Evolutionary conservation across 2,888 invertebrate species (phyloP), one percentile per base, ranked within the genome.

Genomic region (Taenaris catops): DNA sequence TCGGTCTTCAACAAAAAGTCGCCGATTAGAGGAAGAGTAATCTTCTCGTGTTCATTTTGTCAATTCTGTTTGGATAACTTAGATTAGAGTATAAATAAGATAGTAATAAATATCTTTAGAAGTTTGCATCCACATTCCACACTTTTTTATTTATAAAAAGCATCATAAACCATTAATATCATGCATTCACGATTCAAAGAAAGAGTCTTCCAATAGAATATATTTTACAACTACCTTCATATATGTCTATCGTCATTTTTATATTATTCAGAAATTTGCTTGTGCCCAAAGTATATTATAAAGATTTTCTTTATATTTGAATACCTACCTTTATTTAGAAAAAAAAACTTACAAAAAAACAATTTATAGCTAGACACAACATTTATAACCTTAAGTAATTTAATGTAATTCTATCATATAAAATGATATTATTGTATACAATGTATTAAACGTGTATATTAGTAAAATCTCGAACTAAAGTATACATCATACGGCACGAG

Each of bases 191-290:
- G 68, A 69, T 75, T 59, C 66, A 68, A 70, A 61, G 49, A 51
- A 67, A 72, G 39, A 61, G 84, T 84, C 84, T 84, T 84, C 84
- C 84, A 84, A 72, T 83, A 83, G 80, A 66, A 74, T 78, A 76
- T 67, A 61, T 64, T 67, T 44, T 56, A 63, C 58, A 56, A 46
- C 32, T 41, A 42, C 27, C 34, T 39, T 37, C 41, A 37, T 21
- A 17, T 33, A 42, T 38, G 47, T 39, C 36, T 10, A 20, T 29
- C 18, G 8, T 19, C 8, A 12, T 10, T 12, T 10, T 31, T 31
- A 18, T 31, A 18, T 34, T 26, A 9, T 23, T 23, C 11, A 25
- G 5, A n/a, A 3, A 11, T 24, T 8, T 11, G 11, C 9, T 2
- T 8, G 2, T 25, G 25, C 12, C n/a, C n/a, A n/a, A n/a, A n/a